Evolutionary conservation across 2,113 vertebrate genomes (phyloP).

Genomic region (Alosa alosa): DNA sequence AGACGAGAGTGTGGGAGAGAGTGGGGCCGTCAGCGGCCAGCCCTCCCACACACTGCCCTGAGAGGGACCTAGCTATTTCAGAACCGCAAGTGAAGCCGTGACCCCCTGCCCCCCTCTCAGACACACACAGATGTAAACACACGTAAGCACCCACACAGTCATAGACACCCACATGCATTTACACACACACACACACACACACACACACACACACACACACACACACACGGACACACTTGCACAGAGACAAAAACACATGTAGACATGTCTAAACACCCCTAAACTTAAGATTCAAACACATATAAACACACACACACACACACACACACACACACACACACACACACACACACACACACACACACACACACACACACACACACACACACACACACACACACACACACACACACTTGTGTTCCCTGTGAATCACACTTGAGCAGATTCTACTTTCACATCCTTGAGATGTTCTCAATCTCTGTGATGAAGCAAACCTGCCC

Average conservation of each 20-base stretch:
- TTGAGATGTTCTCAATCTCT: not conserved
- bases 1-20: not conserved
- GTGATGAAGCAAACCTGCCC: not conserved
- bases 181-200: slow-evolving; percentile 21
- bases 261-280: no score
- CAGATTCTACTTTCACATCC: not conserved
- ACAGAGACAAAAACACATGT: not conserved
- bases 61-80: not conserved
- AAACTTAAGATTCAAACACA: no score
- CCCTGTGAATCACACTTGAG: not conserved
- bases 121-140: not conserved
- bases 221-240: slow-evolving; percentile 47
- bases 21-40: not conserved
- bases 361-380: not conserved
- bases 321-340: not conserved
- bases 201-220: slow-evolving; percentile 59
- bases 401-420: not conserved
- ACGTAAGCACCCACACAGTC: not conserved
- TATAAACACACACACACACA: not conserved
- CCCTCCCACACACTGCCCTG: not conserved
- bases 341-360: not conserved
- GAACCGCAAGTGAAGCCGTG: not conserved
- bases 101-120: not conserved
- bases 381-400: slow-evolving; percentile 3
- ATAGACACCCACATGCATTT: not conserved